Conservation (phyloP, 2,888 invertebrate species). For the Bruchidius siliquastri region DNA sequence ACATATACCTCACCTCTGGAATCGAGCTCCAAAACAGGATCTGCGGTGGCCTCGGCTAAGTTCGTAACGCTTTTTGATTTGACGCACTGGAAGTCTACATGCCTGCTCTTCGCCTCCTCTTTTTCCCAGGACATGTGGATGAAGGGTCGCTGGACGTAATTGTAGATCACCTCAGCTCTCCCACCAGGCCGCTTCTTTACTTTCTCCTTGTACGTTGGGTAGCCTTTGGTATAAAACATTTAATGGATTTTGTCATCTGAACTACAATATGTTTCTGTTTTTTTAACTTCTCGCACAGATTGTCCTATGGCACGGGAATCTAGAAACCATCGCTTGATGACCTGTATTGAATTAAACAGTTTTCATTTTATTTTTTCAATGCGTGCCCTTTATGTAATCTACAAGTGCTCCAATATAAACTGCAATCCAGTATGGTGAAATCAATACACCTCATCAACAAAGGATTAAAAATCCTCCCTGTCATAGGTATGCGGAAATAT, state of each 20-base stretch:
- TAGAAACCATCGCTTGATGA: too few species aligned
- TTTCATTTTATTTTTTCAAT: too few species aligned
- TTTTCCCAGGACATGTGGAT: slow-evolving; percentile 99
- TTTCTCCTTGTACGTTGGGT: slow-evolving; percentile 99
- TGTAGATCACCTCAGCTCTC: slow-evolving; percentile 96
- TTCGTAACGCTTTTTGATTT: slow-evolving; percentile 97
- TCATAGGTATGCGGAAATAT: too few species aligned
- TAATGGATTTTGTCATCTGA: background rate
- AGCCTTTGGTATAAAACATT: slow-evolving; percentile 50
- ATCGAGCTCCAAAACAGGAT: slow-evolving; percentile 69
- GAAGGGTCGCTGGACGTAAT: slow-evolving; percentile 98
- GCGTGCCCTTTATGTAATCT: too few species aligned
- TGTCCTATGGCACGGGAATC: too few species aligned
- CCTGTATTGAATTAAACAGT: too few species aligned
- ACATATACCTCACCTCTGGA: slow-evolving; percentile 45
- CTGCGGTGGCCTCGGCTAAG: slow-evolving; percentile 90
- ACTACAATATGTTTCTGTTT: too few species aligned
- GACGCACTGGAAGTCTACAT: slow-evolving; percentile 98
- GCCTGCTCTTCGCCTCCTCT: slow-evolving; percentile 97
- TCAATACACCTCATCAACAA: too few species aligned
- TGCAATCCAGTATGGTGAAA: too few species aligned
- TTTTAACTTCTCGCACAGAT: too few species aligned
- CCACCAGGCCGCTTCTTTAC: slow-evolving; percentile 93
- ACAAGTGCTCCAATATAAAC: too few species aligned
- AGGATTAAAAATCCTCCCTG: too few species aligned